Evolutionary conservation across 2,113 vertebrate species (phyloP), one percentile per base, ranked within the genome.

Genomic region (Danionella cerebrum): DNA sequence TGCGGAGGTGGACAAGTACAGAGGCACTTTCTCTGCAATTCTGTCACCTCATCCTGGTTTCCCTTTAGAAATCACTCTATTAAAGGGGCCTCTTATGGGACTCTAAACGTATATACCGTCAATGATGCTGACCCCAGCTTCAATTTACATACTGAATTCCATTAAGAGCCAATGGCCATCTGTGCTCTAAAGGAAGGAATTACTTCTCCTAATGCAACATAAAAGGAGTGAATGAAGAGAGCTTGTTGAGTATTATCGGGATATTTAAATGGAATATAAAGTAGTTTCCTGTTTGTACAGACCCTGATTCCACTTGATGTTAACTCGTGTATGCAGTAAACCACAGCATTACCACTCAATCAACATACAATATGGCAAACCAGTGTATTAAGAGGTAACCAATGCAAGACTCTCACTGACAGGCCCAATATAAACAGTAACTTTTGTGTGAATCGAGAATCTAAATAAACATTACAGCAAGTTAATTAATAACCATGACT

Each of bases 101-200:
- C 54, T 27, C 59, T 22, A 41, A 4, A 45, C 33, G 66, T 48
- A 48, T 51, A 51, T 41, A 41, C 41, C 54, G 58, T 38, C 11
- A 51, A 44, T 14, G 66, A 48, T 51, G 54, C 44, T 69, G 66
- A 48, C 21, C 33, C 14, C 6, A 36, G 54, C 67, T 51, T 13
- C 47, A 39, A 60, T 60, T 69, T 69, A 60, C 35, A 69, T 69
- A 29, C 24, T 69, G 36, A 60, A 69, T 69, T 60, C 12, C 59
- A 60, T 69, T 69, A 69, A 51, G 6, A 12, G 35, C 44, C 13
- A n/a, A 38, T 42, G 42, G 33, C 19, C 21, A 10, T 19, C 29
- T 47, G 39, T 8, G 5, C 42, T 25, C 42, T 59, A 21, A 48
- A 41, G 14, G 52, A 58, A 1, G 33, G 36, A 54, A 29, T 14